Evolutionary conservation across 2,797 vertebrate species (phyloP).

Genomic region (Gambusia yucatana): DNA sequence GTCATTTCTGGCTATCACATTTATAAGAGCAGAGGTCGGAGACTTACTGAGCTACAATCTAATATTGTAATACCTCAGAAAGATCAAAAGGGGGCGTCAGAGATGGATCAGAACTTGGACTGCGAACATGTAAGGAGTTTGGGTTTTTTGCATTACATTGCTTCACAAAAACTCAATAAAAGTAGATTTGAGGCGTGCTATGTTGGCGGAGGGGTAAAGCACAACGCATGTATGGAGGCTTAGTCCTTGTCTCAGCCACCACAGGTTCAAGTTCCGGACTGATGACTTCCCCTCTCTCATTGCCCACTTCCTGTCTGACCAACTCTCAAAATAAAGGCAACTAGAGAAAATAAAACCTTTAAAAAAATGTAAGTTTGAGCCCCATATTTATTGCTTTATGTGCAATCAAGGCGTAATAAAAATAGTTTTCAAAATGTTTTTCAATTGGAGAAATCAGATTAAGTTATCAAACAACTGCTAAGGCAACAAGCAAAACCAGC

Average conservation of each 20-base stretch:
- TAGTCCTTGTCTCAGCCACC: too few species aligned
- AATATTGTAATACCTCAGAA: slow-evolving; percentile 1
- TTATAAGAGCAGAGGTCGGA: background rate
- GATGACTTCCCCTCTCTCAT: too few species aligned
- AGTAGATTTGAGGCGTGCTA: background rate
- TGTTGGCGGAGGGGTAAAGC: too few species aligned
- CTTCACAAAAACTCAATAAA: background rate
- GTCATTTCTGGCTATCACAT: slow-evolving; percentile 19
- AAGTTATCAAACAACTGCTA: background rate
- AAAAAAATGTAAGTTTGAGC: background rate
- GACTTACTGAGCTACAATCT: background rate
- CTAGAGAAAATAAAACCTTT: too few species aligned
- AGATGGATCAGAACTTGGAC: background rate
- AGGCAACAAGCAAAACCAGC: background rate
- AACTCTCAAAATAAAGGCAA: too few species aligned
- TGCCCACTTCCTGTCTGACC: too few species aligned
- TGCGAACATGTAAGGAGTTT: too few species aligned
- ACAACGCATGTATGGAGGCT: too few species aligned
- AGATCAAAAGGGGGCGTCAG: slow-evolving; percentile 60
- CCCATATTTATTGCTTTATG: background rate
- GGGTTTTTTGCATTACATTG: background rate
- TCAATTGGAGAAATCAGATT: background rate
- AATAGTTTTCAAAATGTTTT: background rate
- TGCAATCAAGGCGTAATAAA: background rate
- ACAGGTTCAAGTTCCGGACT: too few species aligned